Percentiles rank a stretch among this genome's conserved stretches.
phyloP scores from a whole-genome alignment of 2,888 invertebrate genomes.

The Lissocephala sabroskyi region DNA sequence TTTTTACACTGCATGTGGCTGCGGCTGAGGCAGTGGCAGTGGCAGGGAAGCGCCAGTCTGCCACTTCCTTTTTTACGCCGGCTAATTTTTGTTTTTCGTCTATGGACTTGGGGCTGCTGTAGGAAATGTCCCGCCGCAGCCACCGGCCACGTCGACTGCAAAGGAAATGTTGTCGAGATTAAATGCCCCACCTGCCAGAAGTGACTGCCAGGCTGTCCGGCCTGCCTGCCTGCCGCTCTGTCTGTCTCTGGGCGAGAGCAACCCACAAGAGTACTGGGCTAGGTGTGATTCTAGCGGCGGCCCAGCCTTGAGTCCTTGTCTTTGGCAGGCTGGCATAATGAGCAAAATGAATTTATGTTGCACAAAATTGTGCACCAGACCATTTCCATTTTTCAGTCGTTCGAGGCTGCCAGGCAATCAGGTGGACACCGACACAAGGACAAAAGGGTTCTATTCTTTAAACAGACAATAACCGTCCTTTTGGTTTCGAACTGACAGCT shows the following conservation, averaged over 20 bases:
- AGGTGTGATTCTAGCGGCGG: constrained; percentile 40
- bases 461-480: no score
- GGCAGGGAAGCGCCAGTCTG: constrained; percentile 29
- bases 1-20: constrained; percentile 49
- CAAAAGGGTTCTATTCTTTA: no score
- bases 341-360: constrained; percentile 54
- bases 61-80: constrained; percentile 58
- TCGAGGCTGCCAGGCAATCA: no score
- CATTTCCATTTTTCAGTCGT: constrained; percentile 13
- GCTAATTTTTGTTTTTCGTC: constrained; percentile 60
- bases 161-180: constrained; percentile 58
- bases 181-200: constrained; percentile 34
- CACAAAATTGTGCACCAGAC: constrained; percentile 18
- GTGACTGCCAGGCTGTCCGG: constrained; percentile 23
- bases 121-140: constrained; percentile 58
- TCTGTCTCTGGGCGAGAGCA: constrained; percentile 16
- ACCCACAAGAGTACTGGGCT: constrained; percentile 1
- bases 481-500: no score
- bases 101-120: constrained; percentile 5
- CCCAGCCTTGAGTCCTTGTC: constrained; percentile 26
- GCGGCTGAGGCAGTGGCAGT: constrained; percentile 14
- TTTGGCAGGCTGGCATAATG: constrained; percentile 30
- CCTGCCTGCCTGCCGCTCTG: no score
- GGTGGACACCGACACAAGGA: no score
- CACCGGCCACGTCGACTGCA: constrained; percentile 32